These are phyloP conservation scores for Lepidurus packardi DNA, from an alignment of 1,140 invertebrate species.

Conservation along the genomic window DNA sequence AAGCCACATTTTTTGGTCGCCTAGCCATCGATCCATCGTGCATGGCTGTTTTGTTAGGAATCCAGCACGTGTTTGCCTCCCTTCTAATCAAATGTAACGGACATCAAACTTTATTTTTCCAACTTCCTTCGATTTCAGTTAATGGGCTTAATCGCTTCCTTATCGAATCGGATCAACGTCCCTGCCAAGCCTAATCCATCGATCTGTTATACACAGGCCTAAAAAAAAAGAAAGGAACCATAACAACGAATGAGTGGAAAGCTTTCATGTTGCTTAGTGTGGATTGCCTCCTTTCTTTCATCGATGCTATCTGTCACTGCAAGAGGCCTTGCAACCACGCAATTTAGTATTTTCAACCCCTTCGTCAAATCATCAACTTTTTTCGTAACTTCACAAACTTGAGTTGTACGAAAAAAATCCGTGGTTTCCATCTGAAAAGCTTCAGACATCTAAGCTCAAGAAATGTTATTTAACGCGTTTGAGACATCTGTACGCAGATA, in stretches of 20 bases:
- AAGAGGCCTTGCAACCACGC: background rate
- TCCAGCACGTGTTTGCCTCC: background rate
- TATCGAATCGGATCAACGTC: background rate
- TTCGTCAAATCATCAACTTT: background rate
- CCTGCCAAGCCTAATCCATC: background rate
- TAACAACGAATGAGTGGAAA: constrained; percentile 16
- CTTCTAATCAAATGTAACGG: constrained; percentile 1
- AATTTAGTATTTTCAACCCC: background rate
- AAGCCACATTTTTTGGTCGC: constrained; percentile 30
- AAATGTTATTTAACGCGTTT: too few species aligned
- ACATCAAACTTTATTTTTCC: background rate
- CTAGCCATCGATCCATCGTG: constrained; percentile 33
- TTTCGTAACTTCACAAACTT: background rate
- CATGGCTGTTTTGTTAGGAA: constrained; percentile 1
- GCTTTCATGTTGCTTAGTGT: background rate
- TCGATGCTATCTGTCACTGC: background rate
- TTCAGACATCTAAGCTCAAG: too few species aligned
- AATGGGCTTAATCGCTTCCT: constrained; percentile 10
- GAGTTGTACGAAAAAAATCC: too few species aligned
- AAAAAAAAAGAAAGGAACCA: background rate
- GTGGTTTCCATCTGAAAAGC: too few species aligned
- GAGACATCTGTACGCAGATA: too few species aligned
- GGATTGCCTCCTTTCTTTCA: background rate
- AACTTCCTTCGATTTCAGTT: background rate
- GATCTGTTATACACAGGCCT: background rate